Evolutionary conservation across 2,888 invertebrate genomes (phyloP), one percentile per base, ranked within the genome.

Genomic region (Eupithecia dodoneata): DNA sequence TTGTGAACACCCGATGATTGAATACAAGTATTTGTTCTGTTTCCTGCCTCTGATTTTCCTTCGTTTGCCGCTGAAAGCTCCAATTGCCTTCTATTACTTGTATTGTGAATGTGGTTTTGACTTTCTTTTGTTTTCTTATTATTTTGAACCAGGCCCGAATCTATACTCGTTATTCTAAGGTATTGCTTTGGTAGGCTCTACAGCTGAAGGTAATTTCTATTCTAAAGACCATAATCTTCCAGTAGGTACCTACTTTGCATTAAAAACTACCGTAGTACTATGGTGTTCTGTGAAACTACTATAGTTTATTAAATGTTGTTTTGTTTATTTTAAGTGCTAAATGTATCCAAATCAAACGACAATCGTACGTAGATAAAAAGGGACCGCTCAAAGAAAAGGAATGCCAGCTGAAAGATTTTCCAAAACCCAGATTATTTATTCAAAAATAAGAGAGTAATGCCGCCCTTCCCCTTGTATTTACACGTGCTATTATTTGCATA

Each of bases 21-120:
- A 95, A 94, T 94, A 94, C 91, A 90, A 91, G 93, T 94, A 95
- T 95, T 95, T 95, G 95, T 95, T 95, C 93, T 89, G 91, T 89
- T 87, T 91, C 91, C 93, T 93, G 94, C 91, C 90, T 87, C 91
- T 93, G 94, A 94, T 94, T 94, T 92, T 89, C 90, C 80, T 86
- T 84, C 90, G 90, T 88, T 92, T 93, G 90, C 89, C 85, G 87
- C 90, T 91, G 92, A 92, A 93, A 92, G 91, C 91, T 89, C 83
- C 81, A 89, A 91, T 92, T 89, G 90, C 87, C 88, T 87, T 87
- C 87, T 88, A 89, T 90, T 91, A 89, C 87, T 85, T 86, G 85
- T 86, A 90, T 90, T 89, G 90, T 87, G 87, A 90, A 90, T 90
- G 86, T 87, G 86, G 87, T 88, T 86, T 85, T 86, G 86, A 74